Conservation (phyloP, 2,113 vertebrate species). For the Cryptotis parvus region DNA sequence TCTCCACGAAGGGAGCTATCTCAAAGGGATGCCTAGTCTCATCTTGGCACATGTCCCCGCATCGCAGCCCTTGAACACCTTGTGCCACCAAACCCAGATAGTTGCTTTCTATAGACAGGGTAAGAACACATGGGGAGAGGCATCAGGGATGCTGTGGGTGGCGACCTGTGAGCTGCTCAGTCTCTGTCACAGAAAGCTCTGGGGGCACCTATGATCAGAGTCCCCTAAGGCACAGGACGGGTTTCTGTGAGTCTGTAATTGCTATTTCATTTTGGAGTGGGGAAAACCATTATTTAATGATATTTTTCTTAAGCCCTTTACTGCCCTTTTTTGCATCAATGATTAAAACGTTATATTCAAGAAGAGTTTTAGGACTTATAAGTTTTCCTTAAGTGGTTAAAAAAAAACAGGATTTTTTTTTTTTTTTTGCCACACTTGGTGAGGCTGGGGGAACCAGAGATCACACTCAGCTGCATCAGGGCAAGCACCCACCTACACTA, state of each 20-base stretch:
- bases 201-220: neutral
- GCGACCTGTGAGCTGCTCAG: neutral
- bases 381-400: neutral
- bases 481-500: neutral
- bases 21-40: no score
- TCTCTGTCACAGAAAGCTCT: neutral
- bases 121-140: neutral
- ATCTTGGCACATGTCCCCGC: no score
- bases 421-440: no score
- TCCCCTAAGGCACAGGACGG: conserved; percentile 56
- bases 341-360: conserved; percentile 23
- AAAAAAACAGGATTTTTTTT: neutral
- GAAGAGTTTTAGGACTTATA: neutral
- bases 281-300: neutral
- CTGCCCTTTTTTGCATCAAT: conserved; percentile 4
- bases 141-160: neutral
- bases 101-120: neutral
- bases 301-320: conserved; percentile 14
- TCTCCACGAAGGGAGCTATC: neutral
- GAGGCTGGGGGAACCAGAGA: no score
- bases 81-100: no score
- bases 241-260: neutral
- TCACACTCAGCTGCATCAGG: no score
- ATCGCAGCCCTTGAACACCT: no score
- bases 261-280: neutral